Conservation (phyloP, 2,888 invertebrate species). For the Pollenia labialis region DNA sequence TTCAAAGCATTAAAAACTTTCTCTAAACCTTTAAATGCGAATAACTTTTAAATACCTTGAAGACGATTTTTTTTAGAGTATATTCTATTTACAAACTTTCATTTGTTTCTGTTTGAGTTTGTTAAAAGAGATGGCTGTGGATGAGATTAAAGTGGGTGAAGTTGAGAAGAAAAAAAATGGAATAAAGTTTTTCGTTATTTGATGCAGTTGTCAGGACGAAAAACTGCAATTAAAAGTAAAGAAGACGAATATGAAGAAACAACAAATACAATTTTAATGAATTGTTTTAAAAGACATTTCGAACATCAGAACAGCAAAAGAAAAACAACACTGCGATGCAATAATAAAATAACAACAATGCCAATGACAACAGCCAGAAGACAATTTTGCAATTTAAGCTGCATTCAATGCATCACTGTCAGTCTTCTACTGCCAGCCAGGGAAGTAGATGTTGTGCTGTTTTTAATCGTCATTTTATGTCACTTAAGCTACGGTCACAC, state of each 20-base stretch:
- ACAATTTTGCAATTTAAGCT: conserved; percentile 38
- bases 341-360: not conserved
- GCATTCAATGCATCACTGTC: conserved; percentile 43
- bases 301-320: not conserved
- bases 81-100: not conserved
- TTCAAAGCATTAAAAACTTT: conserved; percentile 21
- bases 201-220: conserved; percentile 2
- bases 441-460: not conserved
- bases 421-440: not conserved
- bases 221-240: conserved; percentile 30
- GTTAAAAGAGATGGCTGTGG: not conserved
- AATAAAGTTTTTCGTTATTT: not conserved
- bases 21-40: not conserved
- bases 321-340: conserved; percentile 1
- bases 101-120: not conserved
- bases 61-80: not conserved
- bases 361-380: not conserved
- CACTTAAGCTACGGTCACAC: too few species aligned
- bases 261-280: conserved; percentile 25
- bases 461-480: conserved; percentile 49
- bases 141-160: too few species aligned
- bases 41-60: not conserved
- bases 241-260: not conserved
- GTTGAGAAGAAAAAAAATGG: not conserved
- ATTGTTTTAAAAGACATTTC: conserved; percentile 39